Base-by-base conservation (phyloP, 2,888 invertebrate genomes). In the Cryptocephalus moraei region DNA sequence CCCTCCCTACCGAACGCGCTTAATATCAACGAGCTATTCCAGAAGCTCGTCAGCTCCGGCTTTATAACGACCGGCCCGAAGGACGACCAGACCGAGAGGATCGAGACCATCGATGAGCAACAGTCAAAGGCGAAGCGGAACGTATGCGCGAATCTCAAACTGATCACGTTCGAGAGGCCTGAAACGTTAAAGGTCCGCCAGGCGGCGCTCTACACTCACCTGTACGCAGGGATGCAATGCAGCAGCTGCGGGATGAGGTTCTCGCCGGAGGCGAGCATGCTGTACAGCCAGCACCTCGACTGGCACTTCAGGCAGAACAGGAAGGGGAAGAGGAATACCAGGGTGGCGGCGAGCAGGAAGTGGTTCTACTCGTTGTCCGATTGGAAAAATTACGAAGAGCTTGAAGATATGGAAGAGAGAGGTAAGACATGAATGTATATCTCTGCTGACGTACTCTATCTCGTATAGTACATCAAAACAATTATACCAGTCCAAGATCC, bases 231-330 rank as follows among this genome's bases (percentile, higher is more conserved):
- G 39, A 88, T 93, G 79, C 96, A 95, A 66, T 99, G 99, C 73
- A 87, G 91, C 54, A 91, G 92, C 44, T 99, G 99, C 73, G 97
- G 97, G 33, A 82, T 91, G 50, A 80, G 96, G 41, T 96, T 97
- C 72, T 86, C 90, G 10, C 86, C 90, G 0, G 91, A 91, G 70
- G 86, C 87, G 64, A 90, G 88, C 8, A 86, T 86, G 56, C 82
- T 87, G 52, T 99, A 96, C 72, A 88, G 86, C 61, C 90, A 91
- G 67, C 99, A 99, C 73, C 78, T 97, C 50, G 97, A 99, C 74
- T 97, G 97, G 96, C 99, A 99, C 74, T 97, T 97, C 74, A 75
- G 93, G 0, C 91, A 92, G 70, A 97, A 97, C 74, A 75, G 92
- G 1, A 78, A 86, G 46, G 92, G 91, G 59, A 81, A 91, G 54